Evolutionary conservation across 2,797 vertebrate species (phyloP).

Genomic region (Lepus oiostolus): DNA sequence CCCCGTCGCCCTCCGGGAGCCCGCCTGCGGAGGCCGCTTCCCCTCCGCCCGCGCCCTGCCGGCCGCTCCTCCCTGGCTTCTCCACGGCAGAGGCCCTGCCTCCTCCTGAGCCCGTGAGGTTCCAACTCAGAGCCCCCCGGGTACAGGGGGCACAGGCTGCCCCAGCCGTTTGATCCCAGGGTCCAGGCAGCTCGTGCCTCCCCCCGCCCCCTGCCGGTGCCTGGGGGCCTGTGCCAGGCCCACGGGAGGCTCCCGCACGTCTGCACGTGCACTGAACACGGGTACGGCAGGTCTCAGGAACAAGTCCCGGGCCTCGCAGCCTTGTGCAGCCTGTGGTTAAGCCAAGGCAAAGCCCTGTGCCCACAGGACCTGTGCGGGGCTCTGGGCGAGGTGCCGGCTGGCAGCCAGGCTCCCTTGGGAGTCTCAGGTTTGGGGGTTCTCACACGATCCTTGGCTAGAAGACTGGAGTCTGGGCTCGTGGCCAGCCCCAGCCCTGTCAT

Average conservation of each 20-base stretch:
- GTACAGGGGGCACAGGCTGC: not conserved
- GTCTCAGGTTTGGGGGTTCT: not conserved
- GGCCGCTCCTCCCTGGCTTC: not conserved
- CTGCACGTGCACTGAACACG: not conserved
- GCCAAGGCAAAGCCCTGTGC: not conserved
- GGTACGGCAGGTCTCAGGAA: not conserved
- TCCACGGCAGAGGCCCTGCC: not conserved
- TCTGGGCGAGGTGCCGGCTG: not conserved
- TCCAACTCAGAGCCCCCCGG: not conserved
- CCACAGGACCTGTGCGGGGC: not conserved
- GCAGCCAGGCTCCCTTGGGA: not conserved
- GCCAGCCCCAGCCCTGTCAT: fast-evolving
- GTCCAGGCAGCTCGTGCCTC: not conserved
- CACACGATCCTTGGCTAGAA: not conserved
- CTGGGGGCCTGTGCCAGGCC: not conserved
- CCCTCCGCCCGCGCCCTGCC: not conserved
- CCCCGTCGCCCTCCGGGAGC: not conserved
- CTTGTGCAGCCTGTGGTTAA: not conserved
- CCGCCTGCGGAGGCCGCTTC: not conserved
- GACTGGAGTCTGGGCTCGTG: not conserved
- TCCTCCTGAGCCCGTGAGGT: not conserved
- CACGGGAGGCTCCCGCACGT: not conserved
- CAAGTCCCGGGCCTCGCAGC: not conserved
- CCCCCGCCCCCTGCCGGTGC: not conserved
- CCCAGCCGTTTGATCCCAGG: not conserved